Evolutionary conservation across 2,797 vertebrate species (phyloP).

Genomic region (Pangasius djambal): DNA sequence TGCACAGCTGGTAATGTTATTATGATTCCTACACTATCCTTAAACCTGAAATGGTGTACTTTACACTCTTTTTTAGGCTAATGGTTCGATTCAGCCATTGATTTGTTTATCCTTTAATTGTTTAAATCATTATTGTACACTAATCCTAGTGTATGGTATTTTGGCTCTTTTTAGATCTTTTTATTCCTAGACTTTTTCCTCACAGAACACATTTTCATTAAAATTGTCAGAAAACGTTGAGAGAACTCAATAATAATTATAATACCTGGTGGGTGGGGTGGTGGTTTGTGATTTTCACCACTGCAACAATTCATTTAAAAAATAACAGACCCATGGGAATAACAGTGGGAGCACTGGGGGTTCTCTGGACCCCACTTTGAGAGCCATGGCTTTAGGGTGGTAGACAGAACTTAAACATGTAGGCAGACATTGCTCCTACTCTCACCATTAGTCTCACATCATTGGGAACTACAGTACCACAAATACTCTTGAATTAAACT

Average conservation of each 20-base stretch:
- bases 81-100: neutral
- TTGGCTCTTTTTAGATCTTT: neutral
- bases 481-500: neutral
- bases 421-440: neutral
- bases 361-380: neutral
- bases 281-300: neutral
- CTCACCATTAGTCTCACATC: neutral
- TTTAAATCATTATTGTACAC: neutral
- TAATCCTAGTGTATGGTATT: neutral
- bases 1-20: conserved; percentile 1
- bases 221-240: neutral
- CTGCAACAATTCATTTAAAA: neutral
- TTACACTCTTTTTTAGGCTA: neutral
- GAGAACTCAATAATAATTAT: neutral
- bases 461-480: neutral
- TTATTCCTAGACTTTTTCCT: neutral
- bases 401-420: neutral
- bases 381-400: neutral
- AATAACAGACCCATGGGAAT: neutral
- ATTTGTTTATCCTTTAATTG: neutral
- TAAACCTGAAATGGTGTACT: neutral
- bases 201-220: neutral
- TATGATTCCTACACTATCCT: neutral
- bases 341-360: neutral
- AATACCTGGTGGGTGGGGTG: neutral